Evolutionary conservation across 2,797 vertebrate species (phyloP), one percentile per base, ranked within the genome.

Genomic region (Hypotaenidia okinawae): DNA sequence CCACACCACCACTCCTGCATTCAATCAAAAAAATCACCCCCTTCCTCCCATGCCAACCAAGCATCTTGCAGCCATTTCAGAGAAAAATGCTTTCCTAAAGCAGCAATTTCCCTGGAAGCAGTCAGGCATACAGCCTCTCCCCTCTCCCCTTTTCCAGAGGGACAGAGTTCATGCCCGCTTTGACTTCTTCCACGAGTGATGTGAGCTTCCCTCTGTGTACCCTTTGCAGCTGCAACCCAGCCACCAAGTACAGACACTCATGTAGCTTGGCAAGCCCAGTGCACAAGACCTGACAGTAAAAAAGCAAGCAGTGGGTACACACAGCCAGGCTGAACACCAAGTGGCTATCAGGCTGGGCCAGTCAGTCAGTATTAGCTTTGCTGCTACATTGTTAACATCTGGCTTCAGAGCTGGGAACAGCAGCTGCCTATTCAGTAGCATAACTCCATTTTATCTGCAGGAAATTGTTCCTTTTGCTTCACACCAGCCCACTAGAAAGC

Each of bases 291-390:
- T 41, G 35, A 19, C 27, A 68, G 77, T 6, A 66, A 41, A 85
- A 35, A 39, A 23, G 15, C 0, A 1, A 82, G 32, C 25, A 43
- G 13, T 0, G 28, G 67, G 47, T 64, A 84, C 1, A 1, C 28
- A 23, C 3, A 74, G 62, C 19, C 61, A 54, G 63, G 78, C 51
- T 76, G 21, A 33, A 55, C 45, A 41, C 16, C 75, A 57, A 33
- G 27, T 17, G 11, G 27, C 27, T 41, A 10, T 18, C 49, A 39
- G 37, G 25, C 5, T 49, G 39, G 55, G 23, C 32, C 18, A 15
- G n/a, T 27, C 24, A 55, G 51, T 25, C 52, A 39, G 27, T 23
- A 27, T 13, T 55, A 43, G 21, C 57, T 76, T 5, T 67, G 69
- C 28, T 2, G 11, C 45, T 32, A 24, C 49, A 21, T 3, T 37